A percentile compares a stretch with the other conserved stretches of the same genome.
Evolutionary conservation across 1,140 invertebrate genomes (phyloP).

Genomic region (Sitophilus oryzae): DNA sequence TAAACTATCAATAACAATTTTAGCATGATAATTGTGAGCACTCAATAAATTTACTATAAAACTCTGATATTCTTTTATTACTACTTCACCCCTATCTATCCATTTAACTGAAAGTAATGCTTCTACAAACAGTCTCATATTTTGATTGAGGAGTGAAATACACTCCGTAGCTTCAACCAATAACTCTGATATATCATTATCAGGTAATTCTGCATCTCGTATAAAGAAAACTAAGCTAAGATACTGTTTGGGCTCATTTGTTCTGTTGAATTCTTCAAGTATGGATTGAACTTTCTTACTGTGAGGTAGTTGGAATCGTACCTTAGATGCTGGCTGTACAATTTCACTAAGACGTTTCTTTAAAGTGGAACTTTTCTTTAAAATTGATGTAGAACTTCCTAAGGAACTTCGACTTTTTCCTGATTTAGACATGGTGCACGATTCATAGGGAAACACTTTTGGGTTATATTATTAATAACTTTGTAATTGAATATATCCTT

Average conservation of each 20-base stretch:
- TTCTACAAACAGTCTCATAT: conserved; percentile 56
- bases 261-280: conserved; percentile 30
- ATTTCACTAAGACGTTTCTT: conserved; percentile 27
- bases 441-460: too few relatives aligned
- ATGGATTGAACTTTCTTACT: conserved; percentile 35
- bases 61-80: conserved; percentile 51
- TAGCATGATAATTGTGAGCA: conserved; percentile 56
- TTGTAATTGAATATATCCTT: too few relatives aligned
- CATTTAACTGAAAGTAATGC: conserved; percentile 55
- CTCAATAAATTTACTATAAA: conserved; percentile 59
- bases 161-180: conserved; percentile 52
- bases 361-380: conserved; percentile 28
- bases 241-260: conserved; percentile 32
- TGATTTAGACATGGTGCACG: too few relatives aligned
- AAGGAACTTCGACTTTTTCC: conserved; percentile 1
- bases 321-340: conserved; percentile 31
- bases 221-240: conserved; percentile 38
- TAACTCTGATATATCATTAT: conserved; percentile 51
- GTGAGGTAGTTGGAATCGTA: conserved; percentile 39
- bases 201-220: conserved; percentile 45
- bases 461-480: too few relatives aligned
- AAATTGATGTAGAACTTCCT: conserved; percentile 26
- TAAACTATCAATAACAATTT: conserved; percentile 53
- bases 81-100: conserved; percentile 46
- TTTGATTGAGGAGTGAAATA: conserved; percentile 51